A percentile compares a stretch with the other conserved stretches of the same genome.
phyloP scores from a whole-genome alignment of 2,113 vertebrate genomes.

The Chionomys nivalis region DNA sequence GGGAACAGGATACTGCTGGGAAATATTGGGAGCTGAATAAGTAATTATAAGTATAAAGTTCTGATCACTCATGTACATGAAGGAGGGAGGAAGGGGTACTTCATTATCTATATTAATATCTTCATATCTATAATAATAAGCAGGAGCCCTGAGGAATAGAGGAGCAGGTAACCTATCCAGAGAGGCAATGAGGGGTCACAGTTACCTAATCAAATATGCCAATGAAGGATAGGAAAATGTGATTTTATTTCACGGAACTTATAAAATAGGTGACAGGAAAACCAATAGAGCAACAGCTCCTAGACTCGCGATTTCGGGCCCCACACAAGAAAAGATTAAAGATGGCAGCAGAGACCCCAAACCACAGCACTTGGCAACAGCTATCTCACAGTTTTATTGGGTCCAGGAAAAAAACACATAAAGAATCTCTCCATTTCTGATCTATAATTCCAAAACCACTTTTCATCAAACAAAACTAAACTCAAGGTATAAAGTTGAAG shows the following conservation, averaged over 20 bases:
- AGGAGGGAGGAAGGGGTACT: background rate
- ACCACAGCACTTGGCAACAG: no score
- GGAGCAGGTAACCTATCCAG: background rate
- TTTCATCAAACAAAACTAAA: slow-evolving; percentile 35
- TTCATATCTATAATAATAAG: background rate
- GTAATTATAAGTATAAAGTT: background rate
- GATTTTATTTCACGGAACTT: background rate
- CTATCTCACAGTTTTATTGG: background rate
- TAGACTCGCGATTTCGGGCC: background rate
- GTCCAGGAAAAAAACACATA: slow-evolving; percentile 4
- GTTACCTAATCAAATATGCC: background rate
- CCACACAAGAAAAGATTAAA: background rate
- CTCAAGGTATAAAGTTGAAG: slow-evolving; percentile 3
- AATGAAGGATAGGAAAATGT: background rate
- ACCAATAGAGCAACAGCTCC: background rate
- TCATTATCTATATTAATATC: background rate
- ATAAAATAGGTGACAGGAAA: slow-evolving; percentile 3
- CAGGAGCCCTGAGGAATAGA: background rate
- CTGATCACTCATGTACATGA: background rate
- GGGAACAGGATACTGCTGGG: background rate
- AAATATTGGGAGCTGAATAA: background rate
- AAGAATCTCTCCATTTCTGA: background rate
- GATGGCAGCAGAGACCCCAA: background rate
- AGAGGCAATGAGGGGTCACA: background rate
- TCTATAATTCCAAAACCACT: slow-evolving; percentile 3